A percentile compares a stretch with the other conserved stretches of the same genome.
Evolutionary conservation across 2,888 invertebrate genomes (phyloP).

Genomic region (Unio pictorum): DNA sequence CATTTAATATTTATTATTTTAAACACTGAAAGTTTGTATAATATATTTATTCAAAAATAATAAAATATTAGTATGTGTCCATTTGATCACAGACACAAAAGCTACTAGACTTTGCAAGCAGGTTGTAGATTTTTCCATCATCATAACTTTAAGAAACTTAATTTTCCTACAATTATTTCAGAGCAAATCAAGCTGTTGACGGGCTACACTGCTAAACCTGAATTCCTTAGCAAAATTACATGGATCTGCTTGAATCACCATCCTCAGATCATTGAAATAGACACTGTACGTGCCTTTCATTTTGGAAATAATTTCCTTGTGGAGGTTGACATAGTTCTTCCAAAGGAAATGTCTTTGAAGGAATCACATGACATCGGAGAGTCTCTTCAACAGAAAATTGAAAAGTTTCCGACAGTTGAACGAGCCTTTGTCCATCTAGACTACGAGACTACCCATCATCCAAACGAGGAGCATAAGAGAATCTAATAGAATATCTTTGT

Average conservation of each 20-base stretch:
- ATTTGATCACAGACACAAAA: too few relatives aligned
- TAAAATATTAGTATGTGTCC: too few relatives aligned
- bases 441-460: conserved; percentile 72
- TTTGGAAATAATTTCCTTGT: conserved; percentile 72
- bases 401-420: conserved; percentile 72
- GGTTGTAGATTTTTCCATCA: background rate
- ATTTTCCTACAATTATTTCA: conserved; percentile 23
- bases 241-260: conserved; percentile 68
- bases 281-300: conserved; percentile 74
- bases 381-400: conserved; percentile 72
- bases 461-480: conserved; percentile 72
- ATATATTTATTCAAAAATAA: too few relatives aligned
- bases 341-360: conserved; percentile 70
- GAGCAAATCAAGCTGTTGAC: conserved; percentile 69
- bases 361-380: conserved; percentile 74
- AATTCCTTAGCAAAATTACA: conserved; percentile 68
- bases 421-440: conserved; percentile 74
- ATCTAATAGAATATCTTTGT: conserved; percentile 62
- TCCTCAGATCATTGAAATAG: conserved; percentile 64
- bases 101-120: too few relatives aligned
- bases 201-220: conserved; percentile 65
- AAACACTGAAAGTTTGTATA: too few relatives aligned
- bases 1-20: too few relatives aligned
- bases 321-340: conserved; percentile 72
- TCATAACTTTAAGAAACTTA: background rate